Percentiles rank a stretch among this genome's conserved stretches.
Evolutionary conservation across 2,113 vertebrate genomes (phyloP).

Genomic region (Aphelocoma coerulescens): DNA sequence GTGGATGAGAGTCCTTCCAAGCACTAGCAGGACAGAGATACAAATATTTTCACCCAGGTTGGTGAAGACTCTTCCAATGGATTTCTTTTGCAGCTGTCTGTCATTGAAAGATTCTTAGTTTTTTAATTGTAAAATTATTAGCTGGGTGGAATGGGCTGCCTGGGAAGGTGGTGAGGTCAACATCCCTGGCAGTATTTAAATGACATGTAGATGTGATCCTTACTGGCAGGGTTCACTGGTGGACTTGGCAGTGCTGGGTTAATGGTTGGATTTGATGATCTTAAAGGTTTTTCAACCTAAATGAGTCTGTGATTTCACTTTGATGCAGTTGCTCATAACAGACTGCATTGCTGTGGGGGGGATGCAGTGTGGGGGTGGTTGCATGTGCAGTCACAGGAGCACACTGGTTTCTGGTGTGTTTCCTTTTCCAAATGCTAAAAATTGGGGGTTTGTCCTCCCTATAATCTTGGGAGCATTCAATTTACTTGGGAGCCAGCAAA

Average conservation of each 20-base stretch:
- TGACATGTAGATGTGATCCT: accelerated
- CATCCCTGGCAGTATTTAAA: not conserved
- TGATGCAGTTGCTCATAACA: not conserved
- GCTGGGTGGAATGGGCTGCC: not conserved
- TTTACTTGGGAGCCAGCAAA: not conserved
- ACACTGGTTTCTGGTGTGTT: not conserved
- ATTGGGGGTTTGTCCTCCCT: too few relatives aligned
- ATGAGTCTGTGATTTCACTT: not conserved
- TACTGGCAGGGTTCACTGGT: not conserved
- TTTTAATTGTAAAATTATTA: not conserved
- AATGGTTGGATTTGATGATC: not conserved
- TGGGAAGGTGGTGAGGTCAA: not conserved
- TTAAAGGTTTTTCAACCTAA: not conserved
- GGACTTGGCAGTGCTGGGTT: not conserved
- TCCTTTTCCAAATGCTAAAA: not conserved
- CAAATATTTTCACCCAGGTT: not conserved
- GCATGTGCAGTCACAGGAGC: accelerated
- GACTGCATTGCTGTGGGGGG: not conserved
- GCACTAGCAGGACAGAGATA: not conserved
- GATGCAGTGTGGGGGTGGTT: accelerated
- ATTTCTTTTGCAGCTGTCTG: not conserved
- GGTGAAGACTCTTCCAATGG: not conserved
- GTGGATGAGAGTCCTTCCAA: not conserved
- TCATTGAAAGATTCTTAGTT: not conserved
- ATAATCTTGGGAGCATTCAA: not conserved